A percentile compares a stretch with the other conserved stretches of the same genome.
phyloP scores from a whole-genome alignment of 2,888 invertebrate species.

The Ferdinandea cuprea region DNA sequence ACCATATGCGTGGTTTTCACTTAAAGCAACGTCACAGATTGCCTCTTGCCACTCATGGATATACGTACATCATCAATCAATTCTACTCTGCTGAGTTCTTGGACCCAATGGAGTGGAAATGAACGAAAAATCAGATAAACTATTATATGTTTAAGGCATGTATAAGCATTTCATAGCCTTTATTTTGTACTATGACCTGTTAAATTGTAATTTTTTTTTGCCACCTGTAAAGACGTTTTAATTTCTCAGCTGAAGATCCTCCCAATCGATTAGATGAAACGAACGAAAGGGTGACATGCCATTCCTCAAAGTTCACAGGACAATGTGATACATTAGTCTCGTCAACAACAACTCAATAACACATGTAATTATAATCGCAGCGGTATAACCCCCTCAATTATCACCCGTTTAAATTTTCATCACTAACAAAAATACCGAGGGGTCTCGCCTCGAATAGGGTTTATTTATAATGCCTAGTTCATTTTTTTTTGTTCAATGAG shows the following conservation, averaged over 20 bases:
- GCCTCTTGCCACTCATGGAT: too few species aligned
- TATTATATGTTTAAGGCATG: too few species aligned
- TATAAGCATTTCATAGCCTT: too few species aligned
- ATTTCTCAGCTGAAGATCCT: not conserved
- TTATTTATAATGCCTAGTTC: conserved; percentile 2
- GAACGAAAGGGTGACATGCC: conserved; percentile 11
- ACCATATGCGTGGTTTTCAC: too few species aligned
- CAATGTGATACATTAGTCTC: conserved; percentile 52
- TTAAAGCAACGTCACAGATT: too few species aligned
- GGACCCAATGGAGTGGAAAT: too few species aligned
- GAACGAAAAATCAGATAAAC: too few species aligned
- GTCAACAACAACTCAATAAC: conserved; percentile 66
- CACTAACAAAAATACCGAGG: conserved; percentile 48
- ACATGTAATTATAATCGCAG: conserved; percentile 63
- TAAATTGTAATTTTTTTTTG: too few species aligned
- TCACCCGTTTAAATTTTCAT: conserved; percentile 72
- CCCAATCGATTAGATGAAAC: not conserved
- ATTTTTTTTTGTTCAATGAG: conserved; percentile 12
- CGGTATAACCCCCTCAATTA: conserved; percentile 65
- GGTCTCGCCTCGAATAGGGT: conserved; percentile 14
- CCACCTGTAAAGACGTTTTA: not conserved
- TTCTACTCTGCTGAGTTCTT: too few species aligned
- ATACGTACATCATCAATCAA: too few species aligned
- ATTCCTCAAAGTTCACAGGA: conserved; percentile 9
- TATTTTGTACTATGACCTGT: too few species aligned